Conservation (phyloP, 2,888 invertebrate species). For the Polymixis lichenea region DNA sequence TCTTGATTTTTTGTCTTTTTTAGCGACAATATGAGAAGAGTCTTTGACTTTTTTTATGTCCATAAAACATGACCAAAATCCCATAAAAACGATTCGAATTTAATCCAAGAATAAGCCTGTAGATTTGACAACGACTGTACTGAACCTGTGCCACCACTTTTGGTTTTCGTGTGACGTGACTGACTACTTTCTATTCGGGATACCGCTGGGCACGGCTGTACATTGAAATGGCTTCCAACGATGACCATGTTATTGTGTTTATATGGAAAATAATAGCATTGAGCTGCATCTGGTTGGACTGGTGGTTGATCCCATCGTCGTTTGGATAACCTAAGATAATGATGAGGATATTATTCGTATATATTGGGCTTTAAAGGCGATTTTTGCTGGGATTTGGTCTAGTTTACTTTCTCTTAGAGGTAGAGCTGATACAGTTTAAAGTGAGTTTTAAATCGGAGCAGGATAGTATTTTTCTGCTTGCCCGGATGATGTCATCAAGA, state of each 20-base stretch:
- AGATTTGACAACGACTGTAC: conserved; percentile 56
- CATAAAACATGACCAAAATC: neutral
- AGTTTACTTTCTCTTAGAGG: neutral
- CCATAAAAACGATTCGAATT: neutral
- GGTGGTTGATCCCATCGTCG: neutral
- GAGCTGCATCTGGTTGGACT: conserved; percentile 3
- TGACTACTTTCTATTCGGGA: conserved; percentile 68
- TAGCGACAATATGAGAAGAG: neutral
- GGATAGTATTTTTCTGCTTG: neutral
- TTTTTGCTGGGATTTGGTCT: neutral
- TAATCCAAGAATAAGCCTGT: conserved; percentile 32
- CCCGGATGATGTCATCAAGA: neutral
- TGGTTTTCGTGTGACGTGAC: conserved; percentile 73
- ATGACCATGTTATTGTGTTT: conserved; percentile 40
- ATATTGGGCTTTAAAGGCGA: neutral
- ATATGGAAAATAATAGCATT: conserved; percentile 18
- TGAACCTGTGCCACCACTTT: conserved; percentile 72
- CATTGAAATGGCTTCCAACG: conserved; percentile 42
- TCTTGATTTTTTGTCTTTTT: too few relatives aligned
- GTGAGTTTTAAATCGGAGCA: neutral
- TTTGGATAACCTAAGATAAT: conserved; percentile 1
- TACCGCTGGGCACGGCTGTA: conserved; percentile 47
- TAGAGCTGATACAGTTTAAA: neutral
- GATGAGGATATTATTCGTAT: conserved; percentile 9
- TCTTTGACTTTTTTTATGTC: neutral